phyloP scores from a whole-genome alignment of 2,797 vertebrate genomes.

The Sebastes ruberrimus region DNA sequence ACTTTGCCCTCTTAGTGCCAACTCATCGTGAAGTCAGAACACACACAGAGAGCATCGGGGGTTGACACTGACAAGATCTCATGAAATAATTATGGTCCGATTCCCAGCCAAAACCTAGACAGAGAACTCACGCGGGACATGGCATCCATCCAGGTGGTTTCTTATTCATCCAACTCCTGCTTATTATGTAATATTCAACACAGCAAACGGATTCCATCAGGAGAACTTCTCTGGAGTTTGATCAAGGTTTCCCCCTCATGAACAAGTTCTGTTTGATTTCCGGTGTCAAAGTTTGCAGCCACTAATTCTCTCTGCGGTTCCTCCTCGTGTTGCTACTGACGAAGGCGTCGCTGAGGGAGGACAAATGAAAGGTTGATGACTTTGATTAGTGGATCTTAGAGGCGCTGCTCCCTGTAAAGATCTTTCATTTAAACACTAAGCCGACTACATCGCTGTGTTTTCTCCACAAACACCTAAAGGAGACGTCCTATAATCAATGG shows the following conservation, averaged over 20 bases:
- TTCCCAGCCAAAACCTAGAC: conserved; percentile 46
- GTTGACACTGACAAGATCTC: conserved; percentile 59
- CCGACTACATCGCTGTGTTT: not conserved
- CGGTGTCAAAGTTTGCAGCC: not conserved
- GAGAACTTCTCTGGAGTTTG: not conserved
- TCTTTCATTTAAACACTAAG: conserved; percentile 17
- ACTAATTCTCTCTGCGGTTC: not conserved
- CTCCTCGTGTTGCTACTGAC: not conserved
- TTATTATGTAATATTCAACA: conserved; percentile 43
- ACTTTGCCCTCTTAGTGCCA: conserved; percentile 57
- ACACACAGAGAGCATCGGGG: conserved; percentile 47
- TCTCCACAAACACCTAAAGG: not conserved
- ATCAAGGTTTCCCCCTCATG: conserved; percentile 9
- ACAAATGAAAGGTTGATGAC: conserved; percentile 1
- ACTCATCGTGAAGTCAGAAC: conserved; percentile 49
- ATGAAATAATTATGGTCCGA: conserved; percentile 64
- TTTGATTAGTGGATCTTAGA: conserved; percentile 30
- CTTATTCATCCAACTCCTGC: conserved; percentile 44
- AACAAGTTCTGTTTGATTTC: conserved; percentile 9
- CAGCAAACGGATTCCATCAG: conserved; percentile 25
- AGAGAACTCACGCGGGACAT: conserved; percentile 32
- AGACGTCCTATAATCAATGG: not conserved
- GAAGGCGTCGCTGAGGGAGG: not conserved
- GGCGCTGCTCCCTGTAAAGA: not conserved
- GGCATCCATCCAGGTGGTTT: conserved; percentile 44